Base-by-base conservation (phyloP, 64 coral and sea anemone species). In the Pocillopora damicornis region DNA sequence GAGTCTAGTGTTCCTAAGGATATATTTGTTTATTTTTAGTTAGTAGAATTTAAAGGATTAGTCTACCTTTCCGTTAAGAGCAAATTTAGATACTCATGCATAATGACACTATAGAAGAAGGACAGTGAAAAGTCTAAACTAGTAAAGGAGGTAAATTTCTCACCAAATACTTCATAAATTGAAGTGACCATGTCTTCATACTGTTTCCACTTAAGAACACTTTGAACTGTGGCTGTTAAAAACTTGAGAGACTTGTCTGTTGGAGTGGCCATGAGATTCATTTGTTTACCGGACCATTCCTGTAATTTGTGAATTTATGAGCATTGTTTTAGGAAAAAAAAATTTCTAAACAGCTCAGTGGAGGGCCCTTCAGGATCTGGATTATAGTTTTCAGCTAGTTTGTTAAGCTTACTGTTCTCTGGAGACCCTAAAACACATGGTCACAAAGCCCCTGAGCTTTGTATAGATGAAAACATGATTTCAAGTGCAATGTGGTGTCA, bases 121-220 rank as follows among this genome's bases (percentile, higher is more conserved):
- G 42, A 51, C 42, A 51, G 42, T 51, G 42, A 15, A 14, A 20
- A 5, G 58, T 36, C 8, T 16, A 20, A 34, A 51, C 35, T 9
- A 63, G 11, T 22, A 64, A 79, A 20, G 17, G 15, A 75, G 13
- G 35, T 16, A 9, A 71, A 4, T 1, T 65, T 78, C 81, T 86
- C 79, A 94, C 92, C 92, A 87, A 90, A 94, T 38, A 90, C 60
- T 94, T 94, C 92, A 87, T 89, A 87, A 75, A 94, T 58, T 58
- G 76, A 61, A 34, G 64, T 23, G 77, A 74, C 72, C 88, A 87
- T 88, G 83, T 94, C 92, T 42, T 78, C 76, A 42, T 86, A 81
- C 51, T 80, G 81, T 56, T 80, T 90, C 92, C 92, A 94, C 63
- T 90, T 61, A 9, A 79, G 64, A 26, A 94, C 72, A 90, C 83